Conservation (phyloP, 2,113 vertebrate genomes). For the Macrotis lagotis region DNA sequence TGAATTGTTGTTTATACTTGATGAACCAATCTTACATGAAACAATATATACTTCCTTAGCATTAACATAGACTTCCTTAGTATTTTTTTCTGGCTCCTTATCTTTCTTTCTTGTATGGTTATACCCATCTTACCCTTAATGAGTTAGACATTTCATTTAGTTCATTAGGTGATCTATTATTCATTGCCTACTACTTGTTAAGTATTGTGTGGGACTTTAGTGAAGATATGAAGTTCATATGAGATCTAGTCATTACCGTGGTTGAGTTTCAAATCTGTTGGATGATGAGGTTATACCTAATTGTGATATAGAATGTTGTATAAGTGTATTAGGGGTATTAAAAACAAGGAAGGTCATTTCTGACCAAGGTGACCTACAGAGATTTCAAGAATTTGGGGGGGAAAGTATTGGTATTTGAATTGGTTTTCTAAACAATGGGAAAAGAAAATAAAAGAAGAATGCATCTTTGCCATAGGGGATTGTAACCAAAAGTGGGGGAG, state of each 20-base stretch:
- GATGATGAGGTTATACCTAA: neutral
- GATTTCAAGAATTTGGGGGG: neutral
- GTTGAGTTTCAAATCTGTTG: neutral
- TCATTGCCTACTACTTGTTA: neutral
- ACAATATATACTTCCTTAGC: neutral
- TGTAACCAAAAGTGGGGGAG: neutral
- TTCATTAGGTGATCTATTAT: neutral
- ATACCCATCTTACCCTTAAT: neutral
- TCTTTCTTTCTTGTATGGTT: neutral
- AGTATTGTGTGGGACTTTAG: neutral
- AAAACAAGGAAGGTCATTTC: neutral
- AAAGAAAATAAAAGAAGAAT: neutral
- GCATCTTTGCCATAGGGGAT: neutral
- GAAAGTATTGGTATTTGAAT: neutral
- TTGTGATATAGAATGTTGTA: neutral
- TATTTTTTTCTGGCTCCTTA: neutral
- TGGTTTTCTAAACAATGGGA: neutral
- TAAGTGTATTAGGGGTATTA: neutral
- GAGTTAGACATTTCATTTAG: neutral
- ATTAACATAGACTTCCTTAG: neutral
- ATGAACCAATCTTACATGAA: neutral
- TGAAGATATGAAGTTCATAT: neutral
- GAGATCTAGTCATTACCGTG: neutral
- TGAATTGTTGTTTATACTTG: neutral
- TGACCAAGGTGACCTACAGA: neutral